Base-by-base conservation (phyloP, 2,888 invertebrate genomes). In the Clanis bilineata region DNA sequence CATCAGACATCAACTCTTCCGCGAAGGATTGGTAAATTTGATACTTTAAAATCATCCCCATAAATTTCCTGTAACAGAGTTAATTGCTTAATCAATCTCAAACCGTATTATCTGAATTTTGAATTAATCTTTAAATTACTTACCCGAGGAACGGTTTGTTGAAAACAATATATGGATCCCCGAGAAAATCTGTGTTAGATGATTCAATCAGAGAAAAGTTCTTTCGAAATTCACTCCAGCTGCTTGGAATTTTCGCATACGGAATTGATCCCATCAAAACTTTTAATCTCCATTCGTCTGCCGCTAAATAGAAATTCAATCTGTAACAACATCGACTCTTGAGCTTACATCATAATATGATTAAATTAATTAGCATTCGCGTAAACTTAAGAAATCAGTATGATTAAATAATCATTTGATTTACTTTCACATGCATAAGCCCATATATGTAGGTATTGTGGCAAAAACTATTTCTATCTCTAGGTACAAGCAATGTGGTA, bases 121-220 rank as follows among this genome's bases (percentile, higher is more conserved):
- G 4, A 44, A 22, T 36, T 25, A 32, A 58, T 45, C 32, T 58
- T 32, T 15, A 21, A 44, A 59, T 59, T 58, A 73, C 85, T 77
- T 78, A 93, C 93, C 92, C 93, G 68, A 93, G 84, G 68, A 88
- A 93, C 57, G 94, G 94, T 71, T 90, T 92, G 76, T 94, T 94
- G 44, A 88, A 83, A 44, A 91, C 73, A 58, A 94, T 86, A 58
- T 88, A 83, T 1, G 90, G 79, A 69, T 94, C 93, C 25, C 90
- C 90, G 41, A 94, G 77, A 66, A 93, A 88, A 73, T 94, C 94
- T 6, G 74, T 73, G 70, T 93, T 85, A 18, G 87, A 86, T 23
- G 90, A 83, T 60, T 90, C 86, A 22, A 93, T 78, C 60, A 88
- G 76, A 23, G 90, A 87, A 66, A 93, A 89, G 69, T 88, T 86